phyloP scores from a whole-genome alignment of 2,113 vertebrate species.

The Thalassarche chlororhynchos region DNA sequence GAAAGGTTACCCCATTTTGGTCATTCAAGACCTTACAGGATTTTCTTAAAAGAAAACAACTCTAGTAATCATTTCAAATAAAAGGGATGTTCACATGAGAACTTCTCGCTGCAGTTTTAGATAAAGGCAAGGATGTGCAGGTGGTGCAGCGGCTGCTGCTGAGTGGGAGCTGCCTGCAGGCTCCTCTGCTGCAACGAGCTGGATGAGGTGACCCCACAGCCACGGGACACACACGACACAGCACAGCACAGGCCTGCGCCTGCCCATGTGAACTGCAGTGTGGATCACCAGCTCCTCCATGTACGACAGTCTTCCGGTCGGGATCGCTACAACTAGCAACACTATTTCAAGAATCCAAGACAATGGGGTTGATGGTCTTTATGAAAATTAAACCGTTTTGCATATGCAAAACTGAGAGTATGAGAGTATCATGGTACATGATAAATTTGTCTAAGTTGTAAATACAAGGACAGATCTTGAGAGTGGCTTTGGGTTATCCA shows the following conservation, averaged over 20 bases:
- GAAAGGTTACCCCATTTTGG: neutral
- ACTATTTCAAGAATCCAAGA: neutral
- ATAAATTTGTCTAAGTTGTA: neutral
- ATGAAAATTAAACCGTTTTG: neutral
- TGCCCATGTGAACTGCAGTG: neutral
- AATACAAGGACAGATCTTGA: neutral
- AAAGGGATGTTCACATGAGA: neutral
- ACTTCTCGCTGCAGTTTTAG: neutral
- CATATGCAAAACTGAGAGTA: neutral
- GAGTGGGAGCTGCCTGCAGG: neutral
- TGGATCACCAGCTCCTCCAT: neutral
- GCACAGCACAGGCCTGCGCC: neutral
- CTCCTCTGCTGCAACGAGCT: neutral
- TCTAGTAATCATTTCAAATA: neutral
- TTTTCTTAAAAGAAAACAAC: neutral
- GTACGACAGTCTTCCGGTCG: neutral
- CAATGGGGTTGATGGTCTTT: neutral
- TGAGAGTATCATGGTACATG: neutral
- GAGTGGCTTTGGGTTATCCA: neutral
- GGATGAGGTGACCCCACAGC: neutral
- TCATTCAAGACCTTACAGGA: neutral
- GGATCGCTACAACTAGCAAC: neutral
- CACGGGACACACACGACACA: too few species aligned
- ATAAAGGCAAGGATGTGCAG: neutral
- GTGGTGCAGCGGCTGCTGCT: neutral